Base-by-base conservation (phyloP, 2,797 vertebrate genomes). In the Falco peregrinus region DNA sequence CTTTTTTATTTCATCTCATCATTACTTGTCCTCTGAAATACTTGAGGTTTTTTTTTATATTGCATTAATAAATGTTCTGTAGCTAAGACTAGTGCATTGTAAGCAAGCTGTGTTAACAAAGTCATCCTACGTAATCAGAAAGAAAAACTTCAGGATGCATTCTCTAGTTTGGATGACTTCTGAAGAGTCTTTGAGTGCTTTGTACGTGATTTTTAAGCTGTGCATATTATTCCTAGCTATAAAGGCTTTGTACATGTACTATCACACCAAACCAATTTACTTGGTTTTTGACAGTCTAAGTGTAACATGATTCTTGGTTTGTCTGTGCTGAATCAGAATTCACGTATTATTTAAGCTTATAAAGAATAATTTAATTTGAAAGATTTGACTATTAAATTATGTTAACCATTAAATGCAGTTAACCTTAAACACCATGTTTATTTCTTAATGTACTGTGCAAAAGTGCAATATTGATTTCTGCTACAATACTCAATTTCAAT, bases 61-160 rank as follows among this genome's bases (percentile, higher is more conserved):
- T 37, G 45, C 45, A 74, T 94, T 88, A 79, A 37, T 87, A 69
- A 90, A 73, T 68, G 21, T 87, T 13, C 60, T 77, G 47, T 90
- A 81, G 53, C 81, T 85, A 11, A 80, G 70, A 63, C 74, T 43
- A 90, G 84, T 85, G 63, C 51, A 75, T 77, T 67, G n/a, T 84
- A 86, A 94, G 37, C 61, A 90, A 90, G 65, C 60, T 75, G 54
- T 76, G 50, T 90, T 84, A 53, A 82, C 31, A 57, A 59, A 87
- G 65, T 80, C 57, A 24, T 97, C 96, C 53, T 69, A 54, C 16
- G 31, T 87, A 91, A 93, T 93, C 88, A 84, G 84, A 90, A 94
- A 91, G 92, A 48, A 93, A 91, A 73, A 81, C 51, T 88, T 96
- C 69, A 83, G 95, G 88, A 84, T 95, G 3, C 24, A 10, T 89